Conservation (phyloP, 2,113 vertebrate species). For the Propithecus coquereli region DNA sequence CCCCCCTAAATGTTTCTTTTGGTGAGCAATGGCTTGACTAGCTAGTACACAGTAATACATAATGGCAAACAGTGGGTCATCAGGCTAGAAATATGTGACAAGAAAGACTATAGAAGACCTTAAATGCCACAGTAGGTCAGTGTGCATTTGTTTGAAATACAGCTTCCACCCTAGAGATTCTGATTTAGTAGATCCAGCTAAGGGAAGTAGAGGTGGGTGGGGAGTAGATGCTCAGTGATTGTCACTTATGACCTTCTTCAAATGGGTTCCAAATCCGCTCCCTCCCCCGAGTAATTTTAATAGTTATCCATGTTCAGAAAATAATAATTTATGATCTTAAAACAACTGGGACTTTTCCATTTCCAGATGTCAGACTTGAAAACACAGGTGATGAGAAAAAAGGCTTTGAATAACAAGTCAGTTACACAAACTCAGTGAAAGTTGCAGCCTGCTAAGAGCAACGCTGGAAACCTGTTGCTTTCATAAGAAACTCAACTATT, state of each 20-base stretch:
- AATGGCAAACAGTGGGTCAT: neutral
- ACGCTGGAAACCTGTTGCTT: neutral
- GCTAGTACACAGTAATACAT: neutral
- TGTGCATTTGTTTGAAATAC: neutral
- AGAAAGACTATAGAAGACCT: neutral
- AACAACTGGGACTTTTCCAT: neutral
- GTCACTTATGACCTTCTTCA: neutral
- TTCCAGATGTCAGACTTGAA: neutral
- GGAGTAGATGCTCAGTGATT: neutral
- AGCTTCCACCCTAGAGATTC: neutral
- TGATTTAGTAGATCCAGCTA: neutral
- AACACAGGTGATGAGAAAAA: neutral
- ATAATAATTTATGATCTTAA: neutral
- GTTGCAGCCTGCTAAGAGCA: neutral
- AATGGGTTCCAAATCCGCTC: neutral
- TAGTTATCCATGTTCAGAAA: neutral
- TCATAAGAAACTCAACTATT: neutral
- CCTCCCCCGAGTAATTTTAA: neutral
- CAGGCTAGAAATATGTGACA: neutral
- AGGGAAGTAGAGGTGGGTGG: neutral
- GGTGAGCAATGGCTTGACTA: neutral
- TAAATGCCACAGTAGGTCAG: neutral
- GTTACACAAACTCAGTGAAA: conserved; percentile 5
- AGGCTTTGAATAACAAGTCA: neutral
- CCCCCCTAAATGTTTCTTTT: neutral